Conservation (phyloP, 2,797 vertebrate species). For the Esox lucius region DNA sequence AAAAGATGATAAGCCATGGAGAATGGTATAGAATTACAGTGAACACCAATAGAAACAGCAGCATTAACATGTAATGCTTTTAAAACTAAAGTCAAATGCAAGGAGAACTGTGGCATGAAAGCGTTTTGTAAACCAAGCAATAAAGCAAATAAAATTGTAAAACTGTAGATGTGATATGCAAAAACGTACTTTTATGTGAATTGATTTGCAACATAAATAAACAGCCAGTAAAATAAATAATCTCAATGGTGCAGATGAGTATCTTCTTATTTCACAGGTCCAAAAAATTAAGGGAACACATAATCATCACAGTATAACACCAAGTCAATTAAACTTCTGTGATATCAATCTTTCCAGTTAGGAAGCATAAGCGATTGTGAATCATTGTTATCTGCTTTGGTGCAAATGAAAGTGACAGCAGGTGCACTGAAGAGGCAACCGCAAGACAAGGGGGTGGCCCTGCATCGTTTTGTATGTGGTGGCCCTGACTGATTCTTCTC, state of each 20-base stretch:
- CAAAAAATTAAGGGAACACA: too few relatives aligned
- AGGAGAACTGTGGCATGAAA: neutral
- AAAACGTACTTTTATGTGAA: neutral
- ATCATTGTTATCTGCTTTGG: too few relatives aligned
- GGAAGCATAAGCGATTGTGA: too few relatives aligned
- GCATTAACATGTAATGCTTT: slow-evolving; percentile 24
- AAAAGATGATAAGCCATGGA: slow-evolving; percentile 64
- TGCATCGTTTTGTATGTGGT: too few relatives aligned
- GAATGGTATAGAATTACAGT: slow-evolving; percentile 43
- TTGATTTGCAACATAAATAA: neutral
- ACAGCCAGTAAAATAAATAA: neutral
- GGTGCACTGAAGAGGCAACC: too few relatives aligned
- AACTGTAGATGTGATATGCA: neutral
- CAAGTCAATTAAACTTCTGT: too few relatives aligned
- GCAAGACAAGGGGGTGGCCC: too few relatives aligned
- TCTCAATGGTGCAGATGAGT: neutral
- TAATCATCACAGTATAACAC: too few relatives aligned
- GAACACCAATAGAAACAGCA: slow-evolving; percentile 45
- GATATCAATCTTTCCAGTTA: too few relatives aligned
- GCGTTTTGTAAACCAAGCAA: neutral
- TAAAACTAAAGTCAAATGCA: neutral
- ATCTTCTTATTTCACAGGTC: too few relatives aligned
- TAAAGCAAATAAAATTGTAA: neutral
- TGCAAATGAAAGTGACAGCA: too few relatives aligned
- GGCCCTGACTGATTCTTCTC: too few relatives aligned